These are phyloP conservation scores for Leptopilina clavipes DNA, from an alignment of 1,140 invertebrate species.

Conservation along the genomic window DNA sequence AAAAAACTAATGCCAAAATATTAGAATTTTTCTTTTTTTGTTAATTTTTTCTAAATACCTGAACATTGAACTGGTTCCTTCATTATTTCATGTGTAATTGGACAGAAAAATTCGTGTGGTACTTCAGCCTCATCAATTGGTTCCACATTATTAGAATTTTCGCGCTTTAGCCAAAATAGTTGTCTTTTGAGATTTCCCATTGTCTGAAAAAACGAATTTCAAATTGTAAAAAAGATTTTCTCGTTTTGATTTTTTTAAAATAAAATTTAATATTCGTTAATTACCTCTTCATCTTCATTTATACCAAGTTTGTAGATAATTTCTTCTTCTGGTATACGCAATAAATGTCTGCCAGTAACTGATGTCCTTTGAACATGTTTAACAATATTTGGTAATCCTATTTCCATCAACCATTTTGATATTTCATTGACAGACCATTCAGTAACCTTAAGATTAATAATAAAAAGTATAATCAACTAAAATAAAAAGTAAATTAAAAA, in stretches of 20 bases:
- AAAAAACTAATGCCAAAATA: no score
- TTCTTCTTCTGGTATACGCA: conserved; percentile 75
- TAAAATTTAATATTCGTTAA: no score
- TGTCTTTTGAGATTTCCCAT: conserved; percentile 64
- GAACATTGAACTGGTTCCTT: conserved; percentile 83
- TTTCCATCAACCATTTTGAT: conserved; percentile 78
- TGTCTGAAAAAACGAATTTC: conserved; percentile 48
- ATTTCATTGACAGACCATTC: conserved; percentile 80
- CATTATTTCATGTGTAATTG: conserved; percentile 89
- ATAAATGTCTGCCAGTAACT: conserved; percentile 78
- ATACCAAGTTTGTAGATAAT: conserved; percentile 76
- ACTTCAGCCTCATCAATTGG: conserved; percentile 65
- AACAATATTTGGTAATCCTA: conserved; percentile 75
- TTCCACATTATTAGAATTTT: conserved; percentile 55
- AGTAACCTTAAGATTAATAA: conserved; percentile 54
- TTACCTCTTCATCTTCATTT: conserved; percentile 61
- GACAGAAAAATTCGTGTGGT: conserved; percentile 85
- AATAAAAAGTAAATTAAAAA: background rate
- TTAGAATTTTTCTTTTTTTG: no score
- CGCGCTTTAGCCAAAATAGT: conserved; percentile 76
- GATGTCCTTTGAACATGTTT: conserved; percentile 72
- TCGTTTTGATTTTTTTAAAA: conserved; percentile 32
- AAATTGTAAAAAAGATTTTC: conserved; percentile 52
- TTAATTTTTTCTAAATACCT: conserved; percentile 71
- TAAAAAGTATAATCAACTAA: conserved; percentile 7